Percentiles rank a stretch among this genome's conserved stretches.
Evolutionary conservation across 2,888 invertebrate genomes (phyloP).

Genomic region (Diarsia rubi): DNA sequence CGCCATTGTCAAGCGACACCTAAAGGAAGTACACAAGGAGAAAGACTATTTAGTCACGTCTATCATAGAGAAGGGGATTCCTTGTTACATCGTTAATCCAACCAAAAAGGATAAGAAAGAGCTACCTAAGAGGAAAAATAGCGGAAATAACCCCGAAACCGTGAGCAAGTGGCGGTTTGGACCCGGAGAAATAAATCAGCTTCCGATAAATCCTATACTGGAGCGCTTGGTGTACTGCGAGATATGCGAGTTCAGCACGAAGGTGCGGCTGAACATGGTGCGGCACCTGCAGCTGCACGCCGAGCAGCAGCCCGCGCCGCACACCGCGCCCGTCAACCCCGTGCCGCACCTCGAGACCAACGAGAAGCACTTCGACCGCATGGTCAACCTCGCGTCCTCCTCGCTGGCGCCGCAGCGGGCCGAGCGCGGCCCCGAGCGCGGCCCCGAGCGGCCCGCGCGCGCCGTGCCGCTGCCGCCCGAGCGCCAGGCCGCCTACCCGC

Average conservation of each 20-base stretch:
- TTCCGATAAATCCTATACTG: conserved; percentile 93
- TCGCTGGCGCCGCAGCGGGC: conserved; percentile 80
- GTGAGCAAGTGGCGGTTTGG: conserved; percentile 82
- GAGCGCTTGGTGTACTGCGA: conserved; percentile 92
- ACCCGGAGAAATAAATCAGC: conserved; percentile 91
- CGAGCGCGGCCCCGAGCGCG: conserved; percentile 68
- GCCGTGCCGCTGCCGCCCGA: conserved; percentile 70
- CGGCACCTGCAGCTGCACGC: conserved; percentile 93
- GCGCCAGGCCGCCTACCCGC: conserved; percentile 80
- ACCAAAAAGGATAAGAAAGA: conserved; percentile 40
- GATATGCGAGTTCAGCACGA: conserved; percentile 93
- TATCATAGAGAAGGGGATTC: conserved; percentile 1
- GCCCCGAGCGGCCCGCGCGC: conserved; percentile 83
- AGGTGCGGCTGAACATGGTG: conserved; percentile 93
- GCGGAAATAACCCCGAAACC: conserved; percentile 52
- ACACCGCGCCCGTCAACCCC: conserved; percentile 94
- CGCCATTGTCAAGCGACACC: conserved; percentile 68
- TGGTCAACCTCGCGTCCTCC: conserved; percentile 95
- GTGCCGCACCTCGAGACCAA: conserved; percentile 95
- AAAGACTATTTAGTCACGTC: conserved; percentile 29
- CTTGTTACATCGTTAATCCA: conserved; percentile 21
- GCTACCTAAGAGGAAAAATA: conserved; percentile 65
- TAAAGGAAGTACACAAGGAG: conserved; percentile 68
- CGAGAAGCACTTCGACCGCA: conserved; percentile 96
- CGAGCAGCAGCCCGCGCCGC: conserved; percentile 92